These are phyloP conservation scores for Sebastes elongatus DNA, from an alignment of 2,797 vertebrate genomes.

Conservation along the genomic window DNA sequence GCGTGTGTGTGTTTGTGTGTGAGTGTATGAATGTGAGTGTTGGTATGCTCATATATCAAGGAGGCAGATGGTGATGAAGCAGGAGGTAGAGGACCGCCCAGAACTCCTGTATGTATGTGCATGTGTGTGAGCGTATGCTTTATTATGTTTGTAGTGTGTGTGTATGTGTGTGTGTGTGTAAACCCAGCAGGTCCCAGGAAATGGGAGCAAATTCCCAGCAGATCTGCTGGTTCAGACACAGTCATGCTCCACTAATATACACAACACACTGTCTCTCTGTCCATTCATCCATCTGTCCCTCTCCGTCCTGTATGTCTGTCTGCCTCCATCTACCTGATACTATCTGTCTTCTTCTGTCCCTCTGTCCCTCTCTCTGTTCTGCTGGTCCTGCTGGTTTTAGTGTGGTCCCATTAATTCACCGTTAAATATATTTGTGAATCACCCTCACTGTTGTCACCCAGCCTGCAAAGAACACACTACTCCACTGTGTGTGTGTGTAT, in stretches of 20 bases:
- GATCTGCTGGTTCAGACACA: slow-evolving; percentile 68
- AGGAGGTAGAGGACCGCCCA: slow-evolving; percentile 52
- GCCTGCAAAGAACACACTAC: neutral
- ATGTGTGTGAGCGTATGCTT: neutral
- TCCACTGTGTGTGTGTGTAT: neutral
- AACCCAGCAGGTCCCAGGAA: slow-evolving; percentile 76
- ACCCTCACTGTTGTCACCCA: neutral
- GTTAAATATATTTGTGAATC: slow-evolving; percentile 1
- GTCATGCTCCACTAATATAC: slow-evolving; percentile 20
- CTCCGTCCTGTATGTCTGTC: neutral
- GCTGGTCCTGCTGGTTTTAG: slow-evolving; percentile 17
- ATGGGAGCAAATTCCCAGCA: slow-evolving; percentile 77
- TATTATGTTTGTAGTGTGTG: neutral
- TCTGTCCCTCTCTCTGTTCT: neutral
- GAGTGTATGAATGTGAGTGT: too few species aligned
- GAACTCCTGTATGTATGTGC: neutral
- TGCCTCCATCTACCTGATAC: neutral
- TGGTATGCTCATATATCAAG: slow-evolving; percentile 17
- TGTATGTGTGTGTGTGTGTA: neutral
- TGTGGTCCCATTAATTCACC: neutral
- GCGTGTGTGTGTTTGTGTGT: too few species aligned
- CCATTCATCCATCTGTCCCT: slow-evolving; percentile 43
- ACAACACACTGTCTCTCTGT: slow-evolving; percentile 17
- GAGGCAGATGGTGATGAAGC: slow-evolving; percentile 63
- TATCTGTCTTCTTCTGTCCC: neutral